Conservation (phyloP, 30 jellyfish, hydroid and myxozoan genomes). For the Mastigias papua region DNA sequence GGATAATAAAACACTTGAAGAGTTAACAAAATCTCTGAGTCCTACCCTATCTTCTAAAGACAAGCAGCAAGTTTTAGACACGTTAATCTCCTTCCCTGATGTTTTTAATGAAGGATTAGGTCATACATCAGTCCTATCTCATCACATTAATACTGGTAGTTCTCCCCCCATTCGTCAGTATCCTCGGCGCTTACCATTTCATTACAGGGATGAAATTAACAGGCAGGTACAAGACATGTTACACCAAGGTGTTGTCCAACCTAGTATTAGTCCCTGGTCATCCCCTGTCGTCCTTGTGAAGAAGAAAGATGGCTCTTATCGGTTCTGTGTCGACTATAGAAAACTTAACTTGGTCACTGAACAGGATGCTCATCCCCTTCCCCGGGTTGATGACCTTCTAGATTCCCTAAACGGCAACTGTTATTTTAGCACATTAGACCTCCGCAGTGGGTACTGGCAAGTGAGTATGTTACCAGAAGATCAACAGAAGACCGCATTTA, state of each 20-base stretch:
- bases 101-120: not conserved
- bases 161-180: not conserved
- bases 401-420: not conserved
- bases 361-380: not conserved
- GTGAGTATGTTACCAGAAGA: not conserved
- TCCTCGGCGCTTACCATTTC: not conserved
- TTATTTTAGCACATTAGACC: not conserved
- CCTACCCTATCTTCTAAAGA: too few relatives aligned
- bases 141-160: not conserved
- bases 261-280: conserved; percentile 2
- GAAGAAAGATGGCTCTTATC: not conserved
- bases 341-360: not conserved
- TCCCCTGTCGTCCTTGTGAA: conserved; percentile 1
- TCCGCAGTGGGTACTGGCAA: not conserved
- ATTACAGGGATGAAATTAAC: not conserved
- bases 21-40: too few relatives aligned
- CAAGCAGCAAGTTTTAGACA: not conserved
- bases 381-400: not conserved
- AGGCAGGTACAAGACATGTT: not conserved
- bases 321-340: not conserved
- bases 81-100: not conserved
- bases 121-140: not conserved
- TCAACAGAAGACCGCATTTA: not conserved
- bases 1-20: not conserved
- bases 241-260: not conserved